Percentiles rank a stretch among this genome's conserved stretches.
Evolutionary conservation across 2,797 vertebrate genomes (phyloP).

Genomic region (Chromis chromis): DNA sequence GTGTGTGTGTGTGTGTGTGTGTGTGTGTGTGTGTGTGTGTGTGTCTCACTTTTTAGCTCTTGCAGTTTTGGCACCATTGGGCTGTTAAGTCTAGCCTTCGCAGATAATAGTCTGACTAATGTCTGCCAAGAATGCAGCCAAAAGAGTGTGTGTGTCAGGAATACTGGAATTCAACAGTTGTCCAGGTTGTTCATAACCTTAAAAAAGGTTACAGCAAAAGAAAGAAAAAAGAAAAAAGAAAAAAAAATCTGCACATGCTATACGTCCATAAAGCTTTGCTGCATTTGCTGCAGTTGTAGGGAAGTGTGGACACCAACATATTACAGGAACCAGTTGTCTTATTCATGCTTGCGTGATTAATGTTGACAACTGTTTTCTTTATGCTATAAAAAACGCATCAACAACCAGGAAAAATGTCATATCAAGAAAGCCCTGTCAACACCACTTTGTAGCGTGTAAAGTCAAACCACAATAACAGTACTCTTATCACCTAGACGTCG

Average conservation of each 20-base stretch:
- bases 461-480: background rate
- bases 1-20: background rate
- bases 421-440: background rate
- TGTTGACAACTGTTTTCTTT: background rate
- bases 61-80: slow-evolving; percentile 9
- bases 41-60: background rate
- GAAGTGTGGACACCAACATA: background rate
- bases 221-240: too few relatives aligned
- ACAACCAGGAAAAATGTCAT: background rate
- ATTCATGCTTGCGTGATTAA: too few relatives aligned
- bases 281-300: background rate
- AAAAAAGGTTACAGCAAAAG: background rate
- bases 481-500: background rate
- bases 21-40: background rate
- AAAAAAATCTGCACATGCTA: too few relatives aligned
- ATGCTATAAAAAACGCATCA: background rate
- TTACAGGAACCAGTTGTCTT: background rate
- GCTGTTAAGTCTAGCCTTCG: background rate
- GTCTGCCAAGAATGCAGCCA: background rate
- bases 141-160: background rate
- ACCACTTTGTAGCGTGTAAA: background rate
- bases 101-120: slow-evolving; percentile 25
- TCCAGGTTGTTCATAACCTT: background rate
- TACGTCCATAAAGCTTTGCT: background rate
- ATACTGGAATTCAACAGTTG: background rate